Base-by-base conservation (phyloP, 2,113 vertebrate genomes). In the Passer montanus region DNA sequence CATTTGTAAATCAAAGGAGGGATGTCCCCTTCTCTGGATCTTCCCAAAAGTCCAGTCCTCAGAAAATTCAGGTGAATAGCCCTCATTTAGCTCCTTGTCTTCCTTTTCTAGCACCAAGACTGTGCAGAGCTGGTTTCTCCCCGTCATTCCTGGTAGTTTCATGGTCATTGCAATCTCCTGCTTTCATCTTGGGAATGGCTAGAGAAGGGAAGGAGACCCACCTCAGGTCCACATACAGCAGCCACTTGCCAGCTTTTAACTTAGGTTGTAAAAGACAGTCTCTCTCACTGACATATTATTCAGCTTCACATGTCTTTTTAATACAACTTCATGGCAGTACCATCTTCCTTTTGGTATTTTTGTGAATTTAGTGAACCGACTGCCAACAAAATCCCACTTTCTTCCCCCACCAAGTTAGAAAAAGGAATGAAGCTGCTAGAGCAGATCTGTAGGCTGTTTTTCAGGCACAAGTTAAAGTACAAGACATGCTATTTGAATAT, bases 321-420 rank as follows among this genome's bases (percentile, higher is more conserved):
- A 74, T 70, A 35, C 10, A 46, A 18, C 15, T 86, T 93, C 37
- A 31, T 58, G 37, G 67, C 20, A 15, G 23, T 75, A 21, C 6
- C 47, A 75, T 73, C 13, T 28, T 23, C 14, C 21, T 88, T 75
- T 60, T 8, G 7, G n/a, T 83, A 56, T 86, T 90, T 90, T 83
- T 47, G 27, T 69, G 46, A 30, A 56, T 68, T 89, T 82, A 64
- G 19, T 63, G 41, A 78, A 37, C 24, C 31, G 26, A 13, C 28
- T 96, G 52, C 33, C 66, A 84, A 68, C 9, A 67, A 78, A 91
- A 87, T 47, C 78, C 43, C n/a, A 78, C 56, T 76, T 83, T 44
- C 63, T 70, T 93, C 52, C 35, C 30, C 39, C 63, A 86, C 7
- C 15, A 49, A 84, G n/a, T 69, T 49, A 86, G 46, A 86, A 92